Evolutionary conservation across 1,140 invertebrate genomes (phyloP).

Genomic region (Lepidurus arcticus): DNA sequence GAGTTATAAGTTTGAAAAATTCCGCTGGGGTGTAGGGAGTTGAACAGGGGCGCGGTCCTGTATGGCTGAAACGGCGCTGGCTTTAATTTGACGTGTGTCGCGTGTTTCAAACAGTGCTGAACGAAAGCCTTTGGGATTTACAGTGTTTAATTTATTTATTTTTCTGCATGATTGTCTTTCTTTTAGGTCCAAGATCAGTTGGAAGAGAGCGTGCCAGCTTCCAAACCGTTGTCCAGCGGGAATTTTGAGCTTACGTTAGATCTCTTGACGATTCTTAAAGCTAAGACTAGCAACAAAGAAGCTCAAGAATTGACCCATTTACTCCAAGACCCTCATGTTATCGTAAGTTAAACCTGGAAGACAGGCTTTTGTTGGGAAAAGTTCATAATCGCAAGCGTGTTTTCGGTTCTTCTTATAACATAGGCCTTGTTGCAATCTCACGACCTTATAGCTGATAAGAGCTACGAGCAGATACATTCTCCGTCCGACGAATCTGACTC

Average conservation of each 20-base stretch:
- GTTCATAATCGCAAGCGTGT: not conserved
- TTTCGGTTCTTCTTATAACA: constrained; percentile 34
- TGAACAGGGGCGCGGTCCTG: not conserved
- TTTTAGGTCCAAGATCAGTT: constrained; percentile 50
- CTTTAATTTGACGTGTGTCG: not conserved
- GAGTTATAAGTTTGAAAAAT: not conserved
- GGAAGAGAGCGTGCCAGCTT: constrained; percentile 45
- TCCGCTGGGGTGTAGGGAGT: not conserved
- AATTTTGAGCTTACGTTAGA: constrained; percentile 42
- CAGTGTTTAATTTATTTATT: not conserved
- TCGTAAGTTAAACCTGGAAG: constrained; percentile 38
- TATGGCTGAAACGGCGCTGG: not conserved
- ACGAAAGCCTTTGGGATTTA: not conserved
- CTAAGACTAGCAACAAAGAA: constrained; percentile 42
- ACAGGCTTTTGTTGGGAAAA: not conserved
- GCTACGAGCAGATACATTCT: constrained; percentile 45
- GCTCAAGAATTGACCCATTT: constrained; percentile 49
- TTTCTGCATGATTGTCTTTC: constrained; percentile 27
- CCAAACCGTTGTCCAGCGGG: constrained; percentile 45
- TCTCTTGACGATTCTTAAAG: not conserved
- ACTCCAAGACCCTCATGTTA: constrained; percentile 48
- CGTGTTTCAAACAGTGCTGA: not conserved
- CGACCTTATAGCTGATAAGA: constrained; percentile 57
- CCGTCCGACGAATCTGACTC: constrained; percentile 38
- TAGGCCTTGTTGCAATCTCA: constrained; percentile 61